Evolutionary conservation across 2,888 invertebrate species (phyloP), one percentile per base, ranked within the genome.

Genomic region (Athrips mouffetella): DNA sequence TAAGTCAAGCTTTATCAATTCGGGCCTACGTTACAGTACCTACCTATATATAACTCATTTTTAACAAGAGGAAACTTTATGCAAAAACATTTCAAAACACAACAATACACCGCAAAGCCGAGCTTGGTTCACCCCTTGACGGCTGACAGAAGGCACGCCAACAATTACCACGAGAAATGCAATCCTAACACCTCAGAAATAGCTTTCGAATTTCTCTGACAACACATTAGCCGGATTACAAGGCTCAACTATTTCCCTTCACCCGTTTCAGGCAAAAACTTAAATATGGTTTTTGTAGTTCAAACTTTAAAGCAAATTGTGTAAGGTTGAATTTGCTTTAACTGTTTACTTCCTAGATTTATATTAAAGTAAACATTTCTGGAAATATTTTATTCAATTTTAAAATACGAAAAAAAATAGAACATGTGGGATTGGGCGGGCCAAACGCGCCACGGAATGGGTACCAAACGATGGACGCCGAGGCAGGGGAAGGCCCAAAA

Each of bases 201-300:
- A 35, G 45, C 33, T 15, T 10, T 35, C 25, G 25, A 45, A 45
- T 45, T 35, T 35, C 65, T 76, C 76, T 64, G 15, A 23, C 40
- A 40, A 23, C 40, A 11, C 40, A 40, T 40, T 40, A 23, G 15
- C 40, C 23, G 40, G 25, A 15, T 40, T 40, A 40, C 40, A 40
- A 8, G 15, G 29, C 42, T 42, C 42, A 42, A 42, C 42, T 29
- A 42, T 42, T n/a, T n/a, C n/a, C n/a, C n/a, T n/a, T 40, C 25
- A 25, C 23, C 40, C 8, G 40, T 6, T 15, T 5, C 3, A 15
- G 25, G 40, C 40, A 40, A 40, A 25, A 40, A 40, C 40, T 40
- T 40, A 40, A 25, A 3, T 25, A 23, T n/a, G 25, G 40, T 4
- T 37, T 37, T 37, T 37, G 37, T 21, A 21, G 20, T 21, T 10